Percentiles rank a stretch among this genome's conserved stretches.
Conservation (phyloP, 2,113 vertebrate genomes). For the Phaethornis superciliosus region DNA sequence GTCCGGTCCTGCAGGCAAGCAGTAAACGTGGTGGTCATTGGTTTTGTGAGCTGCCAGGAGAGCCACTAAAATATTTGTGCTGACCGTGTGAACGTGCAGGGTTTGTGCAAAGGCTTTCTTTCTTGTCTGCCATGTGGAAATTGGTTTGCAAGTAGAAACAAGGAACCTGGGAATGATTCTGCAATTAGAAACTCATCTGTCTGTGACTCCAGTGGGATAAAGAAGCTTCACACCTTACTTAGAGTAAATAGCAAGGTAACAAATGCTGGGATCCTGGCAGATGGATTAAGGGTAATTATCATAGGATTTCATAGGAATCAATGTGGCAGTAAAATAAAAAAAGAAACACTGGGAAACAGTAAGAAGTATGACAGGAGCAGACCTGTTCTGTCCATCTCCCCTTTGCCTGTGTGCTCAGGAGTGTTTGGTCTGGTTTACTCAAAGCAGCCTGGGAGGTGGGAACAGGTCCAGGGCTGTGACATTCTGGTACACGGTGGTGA, state of each 20-base stretch:
- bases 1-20: background rate
- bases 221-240: constrained; percentile 14
- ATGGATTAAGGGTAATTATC: constrained; percentile 35
- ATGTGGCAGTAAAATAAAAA: background rate
- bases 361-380: background rate
- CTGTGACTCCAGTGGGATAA: background rate
- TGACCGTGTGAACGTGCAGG: background rate
- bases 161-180: constrained; percentile 5
- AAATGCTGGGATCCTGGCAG: constrained; percentile 8
- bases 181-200: constrained; percentile 16
- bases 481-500: no score
- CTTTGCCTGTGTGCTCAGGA: rapidly evolving
- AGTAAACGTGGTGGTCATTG: background rate
- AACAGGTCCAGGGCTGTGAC: background rate
- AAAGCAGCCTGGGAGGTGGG: rapidly evolving
- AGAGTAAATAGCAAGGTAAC: background rate
- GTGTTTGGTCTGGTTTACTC: background rate
- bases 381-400: background rate
- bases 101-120: constrained; percentile 16
- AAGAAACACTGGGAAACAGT: constrained; percentile 1
- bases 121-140: background rate
- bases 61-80: background rate
- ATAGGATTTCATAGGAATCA: constrained; percentile 27
- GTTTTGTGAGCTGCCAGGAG: constrained; percentile 15
- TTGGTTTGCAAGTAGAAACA: constrained; percentile 36